Percentiles rank a stretch among this genome's conserved stretches.
Conservation (phyloP, 2,888 invertebrate species). For the Odiellus spinosus region DNA sequence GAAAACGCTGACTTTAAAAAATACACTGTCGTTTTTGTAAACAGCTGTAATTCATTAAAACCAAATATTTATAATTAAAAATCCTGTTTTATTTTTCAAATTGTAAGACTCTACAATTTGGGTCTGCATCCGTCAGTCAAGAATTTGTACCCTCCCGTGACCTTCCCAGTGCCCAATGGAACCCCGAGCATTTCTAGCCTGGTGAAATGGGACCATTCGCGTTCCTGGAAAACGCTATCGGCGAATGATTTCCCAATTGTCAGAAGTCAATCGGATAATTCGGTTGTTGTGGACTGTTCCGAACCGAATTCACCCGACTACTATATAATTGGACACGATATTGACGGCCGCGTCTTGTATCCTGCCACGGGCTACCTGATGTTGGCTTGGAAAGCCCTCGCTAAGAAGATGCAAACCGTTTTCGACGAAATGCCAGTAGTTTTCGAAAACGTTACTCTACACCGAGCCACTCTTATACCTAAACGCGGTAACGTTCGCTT, state of each 20-base stretch:
- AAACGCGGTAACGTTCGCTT: slow-evolving; percentile 32
- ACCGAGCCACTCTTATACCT: slow-evolving; percentile 80
- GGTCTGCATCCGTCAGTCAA: slow-evolving; percentile 18
- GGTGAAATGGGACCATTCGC: slow-evolving; percentile 81
- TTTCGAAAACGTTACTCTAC: slow-evolving; percentile 77
- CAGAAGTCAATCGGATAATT: slow-evolving; percentile 58
- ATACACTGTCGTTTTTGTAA: too few species aligned
- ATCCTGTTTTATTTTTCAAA: slow-evolving; percentile 11
- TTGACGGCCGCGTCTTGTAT: slow-evolving; percentile 37
- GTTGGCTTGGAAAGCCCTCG: slow-evolving; percentile 65
- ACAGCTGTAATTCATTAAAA: too few species aligned
- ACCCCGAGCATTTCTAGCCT: slow-evolving; percentile 77
- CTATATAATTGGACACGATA: slow-evolving; percentile 53
- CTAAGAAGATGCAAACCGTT: slow-evolving; percentile 14
- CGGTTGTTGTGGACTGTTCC: slow-evolving; percentile 48
- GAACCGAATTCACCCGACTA: slow-evolving; percentile 20
- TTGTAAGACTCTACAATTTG: slow-evolving; percentile 19
- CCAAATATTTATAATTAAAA: too few species aligned
- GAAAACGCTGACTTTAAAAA: too few species aligned
- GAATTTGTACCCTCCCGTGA: slow-evolving; percentile 29
- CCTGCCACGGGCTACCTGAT: slow-evolving; percentile 38
- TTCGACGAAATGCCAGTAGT: slow-evolving; percentile 60
- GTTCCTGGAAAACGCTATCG: slow-evolving; percentile 67
- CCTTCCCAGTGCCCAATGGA: slow-evolving; percentile 72
- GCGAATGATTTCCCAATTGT: slow-evolving; percentile 40